A percentile compares a stretch with the other conserved stretches of the same genome.
Evolutionary conservation across 2,113 vertebrate genomes (phyloP).

Genomic region (Echinops telfairi): DNA sequence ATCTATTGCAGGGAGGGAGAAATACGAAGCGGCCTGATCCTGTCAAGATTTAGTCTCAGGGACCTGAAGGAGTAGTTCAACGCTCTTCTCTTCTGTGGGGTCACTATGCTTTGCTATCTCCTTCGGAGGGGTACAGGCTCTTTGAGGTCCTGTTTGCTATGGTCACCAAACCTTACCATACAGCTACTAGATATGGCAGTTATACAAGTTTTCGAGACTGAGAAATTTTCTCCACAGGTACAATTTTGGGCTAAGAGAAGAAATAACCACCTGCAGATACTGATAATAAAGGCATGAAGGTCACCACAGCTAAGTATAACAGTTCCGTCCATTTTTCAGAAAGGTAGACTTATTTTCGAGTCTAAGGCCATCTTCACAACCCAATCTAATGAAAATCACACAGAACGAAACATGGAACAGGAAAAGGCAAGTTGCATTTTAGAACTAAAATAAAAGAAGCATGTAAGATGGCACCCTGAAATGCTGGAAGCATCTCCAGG

Average conservation of each 20-base stretch:
- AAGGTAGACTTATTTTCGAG: background rate
- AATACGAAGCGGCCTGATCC: no score
- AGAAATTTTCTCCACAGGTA: background rate
- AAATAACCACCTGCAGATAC: background rate
- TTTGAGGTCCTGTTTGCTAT: fast-evolving
- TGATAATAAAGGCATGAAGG: background rate
- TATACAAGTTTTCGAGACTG: background rate
- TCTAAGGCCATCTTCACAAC: background rate
- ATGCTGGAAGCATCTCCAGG: conserved; percentile 40
- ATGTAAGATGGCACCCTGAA: conserved; percentile 55
- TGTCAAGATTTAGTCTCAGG: no score
- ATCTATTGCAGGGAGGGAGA: no score
- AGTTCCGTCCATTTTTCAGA: background rate
- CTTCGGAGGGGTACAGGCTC: fast-evolving
- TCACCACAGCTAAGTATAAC: background rate
- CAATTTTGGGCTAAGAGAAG: background rate
- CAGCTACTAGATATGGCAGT: background rate
- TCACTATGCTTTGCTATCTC: background rate
- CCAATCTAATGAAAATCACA: conserved; percentile 4
- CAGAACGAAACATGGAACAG: conserved; percentile 34
- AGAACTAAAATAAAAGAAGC: conserved; percentile 44
- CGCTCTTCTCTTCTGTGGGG: no score
- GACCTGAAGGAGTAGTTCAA: background rate
- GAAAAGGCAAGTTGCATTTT: conserved; percentile 65
- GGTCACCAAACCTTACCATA: fast-evolving